phyloP scores from a whole-genome alignment of 2,113 vertebrate species.

The Tragelaphus scriptus region DNA sequence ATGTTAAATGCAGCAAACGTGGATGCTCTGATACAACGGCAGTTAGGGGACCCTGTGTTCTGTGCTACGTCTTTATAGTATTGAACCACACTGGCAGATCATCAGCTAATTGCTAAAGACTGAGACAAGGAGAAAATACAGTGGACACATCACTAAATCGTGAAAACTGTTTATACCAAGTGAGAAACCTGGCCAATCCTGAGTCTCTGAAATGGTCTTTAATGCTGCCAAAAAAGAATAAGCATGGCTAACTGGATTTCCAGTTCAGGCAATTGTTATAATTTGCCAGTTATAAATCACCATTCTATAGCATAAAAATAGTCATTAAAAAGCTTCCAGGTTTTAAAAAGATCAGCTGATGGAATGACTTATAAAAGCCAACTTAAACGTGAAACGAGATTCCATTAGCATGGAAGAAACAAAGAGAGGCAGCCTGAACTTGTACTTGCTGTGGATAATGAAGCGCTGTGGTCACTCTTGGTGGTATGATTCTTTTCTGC shows the following conservation, averaged over 20 bases:
- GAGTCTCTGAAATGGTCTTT: neutral
- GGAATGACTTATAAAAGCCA: neutral
- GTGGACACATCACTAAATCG: neutral
- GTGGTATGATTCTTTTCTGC: neutral
- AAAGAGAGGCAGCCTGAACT: neutral
- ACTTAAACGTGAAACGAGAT: neutral
- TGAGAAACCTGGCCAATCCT: neutral
- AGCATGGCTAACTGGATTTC: neutral
- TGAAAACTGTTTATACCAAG: neutral
- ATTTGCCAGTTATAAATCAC: neutral
- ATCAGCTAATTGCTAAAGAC: neutral
- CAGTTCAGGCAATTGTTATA: neutral
- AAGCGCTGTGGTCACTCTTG: neutral
- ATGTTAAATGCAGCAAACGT: accelerated
- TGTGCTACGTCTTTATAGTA: accelerated
- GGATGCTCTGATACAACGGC: accelerated
- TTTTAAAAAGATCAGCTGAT: neutral
- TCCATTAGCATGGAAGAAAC: no score
- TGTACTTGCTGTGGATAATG: accelerated
- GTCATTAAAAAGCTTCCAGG: neutral
- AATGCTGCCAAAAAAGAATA: neutral
- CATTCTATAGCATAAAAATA: neutral
- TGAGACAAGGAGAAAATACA: neutral
- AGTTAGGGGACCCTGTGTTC: neutral
- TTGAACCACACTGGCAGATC: neutral